Evolutionary conservation across 2,113 vertebrate genomes (phyloP), one percentile per base, ranked within the genome.

Genomic region (Chlorodrepanis virens): DNA sequence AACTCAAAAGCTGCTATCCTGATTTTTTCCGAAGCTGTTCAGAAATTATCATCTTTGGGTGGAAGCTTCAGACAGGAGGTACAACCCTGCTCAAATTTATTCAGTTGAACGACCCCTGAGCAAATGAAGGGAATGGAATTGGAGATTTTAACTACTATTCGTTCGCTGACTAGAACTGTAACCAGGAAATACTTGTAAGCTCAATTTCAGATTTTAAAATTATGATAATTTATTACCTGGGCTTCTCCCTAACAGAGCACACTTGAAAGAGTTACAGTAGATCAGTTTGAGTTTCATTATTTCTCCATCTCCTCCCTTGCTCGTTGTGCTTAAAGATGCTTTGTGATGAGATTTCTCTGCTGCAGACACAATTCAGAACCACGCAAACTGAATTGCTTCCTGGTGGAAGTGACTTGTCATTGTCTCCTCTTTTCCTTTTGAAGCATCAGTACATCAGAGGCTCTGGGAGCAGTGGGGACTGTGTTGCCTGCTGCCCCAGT

Each of bases 1-100:
- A 88, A 94, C 53, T 95, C 77, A 95, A 72, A 92, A 95, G 25
- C 31, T 5, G 14, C 72, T 93, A 61, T 83, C 84, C 57, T 70
- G 45, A 89, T 85, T 93, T 92, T 89, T 86, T 75, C 60, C 61
- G 70, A 84, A 83, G 28, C 47, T 67, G 53, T 77, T 80, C 63
- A 83, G 67, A 92, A 96, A 87, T 61, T 29, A 59, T 60, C 49
- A 33, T 52, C 74, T 85, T 92, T 74, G 40, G 61, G 27, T 72
- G 40, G 63, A 83, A 77, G 59, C 31, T 87, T 35, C 82, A 89
- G 83, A n/a, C 47, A 49, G 83, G 37, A 89, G 83, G 42, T 39
- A 53, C 12, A 94, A 56, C 19, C 21, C 57, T 22, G 18, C 10
- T 80, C 27, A 39, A 87, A 77, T 65, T 80, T 80, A 40, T 83